Base-by-base conservation (phyloP, 2,797 vertebrate genomes). In the Anomalospiza imberbis region DNA sequence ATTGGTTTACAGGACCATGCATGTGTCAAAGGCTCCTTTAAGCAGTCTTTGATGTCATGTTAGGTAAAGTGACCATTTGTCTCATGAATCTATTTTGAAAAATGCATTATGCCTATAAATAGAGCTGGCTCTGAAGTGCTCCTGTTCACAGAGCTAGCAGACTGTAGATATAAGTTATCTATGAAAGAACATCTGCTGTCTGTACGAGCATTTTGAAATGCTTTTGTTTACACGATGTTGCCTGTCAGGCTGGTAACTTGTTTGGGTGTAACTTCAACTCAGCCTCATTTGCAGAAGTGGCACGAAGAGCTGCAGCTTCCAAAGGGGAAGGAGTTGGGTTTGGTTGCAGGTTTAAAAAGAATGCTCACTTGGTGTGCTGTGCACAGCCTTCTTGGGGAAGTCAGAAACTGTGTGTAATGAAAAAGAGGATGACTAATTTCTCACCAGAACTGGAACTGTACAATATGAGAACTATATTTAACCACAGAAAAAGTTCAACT, bases 171-270 rank as follows among this genome's bases (percentile, higher is more conserved):
- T 60, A 40, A 71, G 47, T 53, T 70, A 78, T 20, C 63, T 54
- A 4, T 60, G 63, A 68, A 66, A 89, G 40, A 74, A 51, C 76
- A 94, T 21, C 48, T 2, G 4, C 85, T 83, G 83, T 75, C 47
- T 38, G 17, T 62, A 84, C 42, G 25, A 60, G 62, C 86, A 44
- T 85, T 88, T 90, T 72, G 81, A 91, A 93, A 85, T 85, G 62
- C 73, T 94, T 94, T 53, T 83, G 83, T 94, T 97, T 92, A 94
- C 82, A 78, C 51, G 68, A 12, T 47, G 17, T 10, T 92, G 88
- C 67, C 55, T 80, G 51, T 68, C 47, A 79, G 83, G 79, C 54
- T 80, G 17, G 36, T 77, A 66, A 76, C 38, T 82, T 38, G 55
- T 61, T 67, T 66, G 68, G 63, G 29, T 3, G 1, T 38, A 58